Evolutionary conservation across 2,888 invertebrate species (phyloP).

Genomic region (Eupithecia pulchellata): DNA sequence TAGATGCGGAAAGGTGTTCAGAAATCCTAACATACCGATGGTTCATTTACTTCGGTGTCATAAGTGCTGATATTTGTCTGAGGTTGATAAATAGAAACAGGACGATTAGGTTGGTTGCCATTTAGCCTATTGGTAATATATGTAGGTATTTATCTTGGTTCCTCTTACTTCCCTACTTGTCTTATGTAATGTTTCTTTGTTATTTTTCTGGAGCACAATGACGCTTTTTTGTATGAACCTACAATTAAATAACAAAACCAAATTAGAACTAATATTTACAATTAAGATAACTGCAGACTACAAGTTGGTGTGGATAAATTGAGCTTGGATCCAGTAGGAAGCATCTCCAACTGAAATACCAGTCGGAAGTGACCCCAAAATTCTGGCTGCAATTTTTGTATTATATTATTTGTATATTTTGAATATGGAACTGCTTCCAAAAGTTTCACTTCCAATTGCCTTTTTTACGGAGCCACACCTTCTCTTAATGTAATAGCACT

Average conservation of each 20-base stretch:
- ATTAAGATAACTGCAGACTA: too few species aligned
- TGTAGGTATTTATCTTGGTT: neutral
- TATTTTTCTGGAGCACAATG: too few species aligned
- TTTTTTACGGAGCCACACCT: neutral
- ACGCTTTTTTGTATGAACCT: too few species aligned
- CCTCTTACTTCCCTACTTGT: too few species aligned
- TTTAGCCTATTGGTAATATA: neutral
- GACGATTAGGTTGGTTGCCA: neutral
- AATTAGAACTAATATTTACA: too few species aligned
- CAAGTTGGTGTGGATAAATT: too few species aligned
- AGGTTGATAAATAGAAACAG: neutral
- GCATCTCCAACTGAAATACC: too few species aligned
- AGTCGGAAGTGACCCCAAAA: too few species aligned
- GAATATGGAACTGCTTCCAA: neutral
- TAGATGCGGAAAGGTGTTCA: slow-evolving; percentile 4
- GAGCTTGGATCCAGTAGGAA: too few species aligned
- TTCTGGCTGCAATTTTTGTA: too few species aligned
- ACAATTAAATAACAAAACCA: too few species aligned
- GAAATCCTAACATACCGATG: slow-evolving; percentile 2
- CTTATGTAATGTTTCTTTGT: neutral
- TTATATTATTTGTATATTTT: too few species aligned
- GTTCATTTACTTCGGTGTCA: slow-evolving; percentile 6
- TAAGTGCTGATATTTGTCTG: neutral
- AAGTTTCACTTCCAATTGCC: neutral
- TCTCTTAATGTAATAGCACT: neutral